Evolutionary conservation across 2,113 vertebrate genomes (phyloP).

Genomic region (Seriola aureovittata): DNA sequence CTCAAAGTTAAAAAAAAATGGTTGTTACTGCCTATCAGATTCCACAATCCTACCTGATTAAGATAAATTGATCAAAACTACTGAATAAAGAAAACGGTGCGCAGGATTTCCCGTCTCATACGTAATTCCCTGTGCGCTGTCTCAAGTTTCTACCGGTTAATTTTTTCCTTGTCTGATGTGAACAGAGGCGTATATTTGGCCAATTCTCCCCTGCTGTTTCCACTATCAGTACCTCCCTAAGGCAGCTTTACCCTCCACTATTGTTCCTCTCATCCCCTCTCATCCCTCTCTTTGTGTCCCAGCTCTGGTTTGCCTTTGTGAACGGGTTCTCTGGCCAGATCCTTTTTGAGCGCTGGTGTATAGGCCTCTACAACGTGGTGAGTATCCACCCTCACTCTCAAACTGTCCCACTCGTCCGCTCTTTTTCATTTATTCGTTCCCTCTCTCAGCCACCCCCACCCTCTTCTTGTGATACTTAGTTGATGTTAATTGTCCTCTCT

Average conservation of each 20-base stretch:
- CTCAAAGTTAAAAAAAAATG: neutral
- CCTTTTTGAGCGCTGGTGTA: slow-evolving; percentile 99
- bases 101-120: too few relatives aligned
- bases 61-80: too few relatives aligned
- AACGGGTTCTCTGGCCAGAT: slow-evolving; percentile 99
- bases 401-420: slow-evolving; percentile 4
- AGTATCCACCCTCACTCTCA: slow-evolving; percentile 74
- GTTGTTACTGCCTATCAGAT: neutral
- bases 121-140: neutral
- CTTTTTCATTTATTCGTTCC: slow-evolving; percentile 1
- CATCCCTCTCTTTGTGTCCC: slow-evolving; percentile 84
- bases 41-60: neutral
- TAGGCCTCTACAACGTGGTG: slow-evolving; percentile 99
- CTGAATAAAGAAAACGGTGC: too few relatives aligned
- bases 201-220: slow-evolving; percentile 23
- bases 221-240: slow-evolving; percentile 49
- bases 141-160: neutral
- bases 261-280: slow-evolving; percentile 69
- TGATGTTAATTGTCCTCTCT: slow-evolving; percentile 20
- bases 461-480: neutral
- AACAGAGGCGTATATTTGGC: neutral
- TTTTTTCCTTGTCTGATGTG: neutral
- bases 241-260: slow-evolving; percentile 39
- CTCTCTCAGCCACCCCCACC: neutral
- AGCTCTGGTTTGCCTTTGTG: slow-evolving; percentile 99